Evolutionary conservation across 2,888 invertebrate genomes (phyloP).

Genomic region (Caenorhabditis wallacei): DNA sequence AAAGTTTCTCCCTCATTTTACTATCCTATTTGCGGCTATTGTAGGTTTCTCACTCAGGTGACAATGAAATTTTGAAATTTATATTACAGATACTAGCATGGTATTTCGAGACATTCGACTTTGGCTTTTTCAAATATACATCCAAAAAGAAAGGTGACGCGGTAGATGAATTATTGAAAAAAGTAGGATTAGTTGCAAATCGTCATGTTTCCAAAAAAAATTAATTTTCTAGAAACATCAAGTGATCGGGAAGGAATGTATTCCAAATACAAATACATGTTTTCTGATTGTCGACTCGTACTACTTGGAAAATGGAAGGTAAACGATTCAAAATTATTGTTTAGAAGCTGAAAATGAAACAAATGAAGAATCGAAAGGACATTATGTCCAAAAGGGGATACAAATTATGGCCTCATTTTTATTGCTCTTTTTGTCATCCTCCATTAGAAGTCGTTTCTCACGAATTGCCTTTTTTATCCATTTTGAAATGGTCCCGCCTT

Average conservation of each 20-base stretch:
- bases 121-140: slow-evolving; percentile 16
- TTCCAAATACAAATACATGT: slow-evolving; percentile 55
- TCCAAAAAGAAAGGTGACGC: slow-evolving; percentile 36
- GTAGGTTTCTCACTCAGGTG: slow-evolving; percentile 3
- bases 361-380: background rate
- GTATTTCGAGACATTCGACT: slow-evolving; percentile 33
- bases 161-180: slow-evolving; percentile 42
- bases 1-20: slow-evolving; percentile 37
- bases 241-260: slow-evolving; percentile 61
- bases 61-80: background rate
- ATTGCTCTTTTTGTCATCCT: background rate
- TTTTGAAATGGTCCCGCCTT: too few species aligned
- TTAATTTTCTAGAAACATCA: slow-evolving; percentile 40
- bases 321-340: background rate
- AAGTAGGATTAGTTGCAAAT: background rate
- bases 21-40: slow-evolving; percentile 14
- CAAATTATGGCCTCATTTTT: background rate
- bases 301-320: slow-evolving; percentile 45
- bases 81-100: slow-evolving; percentile 30
- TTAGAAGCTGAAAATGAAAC: background rate
- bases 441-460: background rate
- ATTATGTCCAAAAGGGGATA: background rate
- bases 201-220: background rate
- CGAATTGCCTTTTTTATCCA: background rate
- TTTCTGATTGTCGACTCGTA: slow-evolving; percentile 63